phyloP scores from a whole-genome alignment of 1,140 invertebrate genomes.

The Cydia amplana region DNA sequence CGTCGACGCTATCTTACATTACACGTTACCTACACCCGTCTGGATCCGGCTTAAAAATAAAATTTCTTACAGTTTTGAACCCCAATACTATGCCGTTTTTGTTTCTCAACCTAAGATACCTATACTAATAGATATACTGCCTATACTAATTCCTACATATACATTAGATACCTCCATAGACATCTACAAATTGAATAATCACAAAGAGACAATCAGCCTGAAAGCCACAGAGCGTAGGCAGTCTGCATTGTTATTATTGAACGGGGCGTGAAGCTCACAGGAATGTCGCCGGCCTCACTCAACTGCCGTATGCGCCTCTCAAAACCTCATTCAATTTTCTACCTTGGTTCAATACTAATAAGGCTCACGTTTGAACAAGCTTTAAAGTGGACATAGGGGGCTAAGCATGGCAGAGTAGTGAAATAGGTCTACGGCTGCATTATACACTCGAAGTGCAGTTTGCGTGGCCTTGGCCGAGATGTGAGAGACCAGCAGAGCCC shows the following conservation, averaged over 20 bases:
- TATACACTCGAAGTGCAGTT: background rate
- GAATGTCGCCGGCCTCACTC: background rate
- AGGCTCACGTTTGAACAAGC: background rate
- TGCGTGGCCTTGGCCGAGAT: constrained; percentile 9
- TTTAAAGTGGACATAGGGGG: background rate
- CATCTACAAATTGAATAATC: too few relatives aligned
- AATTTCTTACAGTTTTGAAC: too few relatives aligned
- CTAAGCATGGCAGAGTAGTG: background rate
- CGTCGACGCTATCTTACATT: too few relatives aligned
- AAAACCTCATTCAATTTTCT: background rate
- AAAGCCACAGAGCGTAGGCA: background rate
- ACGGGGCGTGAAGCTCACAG: background rate
- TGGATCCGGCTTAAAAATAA: too few relatives aligned
- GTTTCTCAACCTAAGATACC: too few relatives aligned
- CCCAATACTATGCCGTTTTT: too few relatives aligned
- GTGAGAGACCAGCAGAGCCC: too few relatives aligned
- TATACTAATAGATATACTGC: too few relatives aligned
- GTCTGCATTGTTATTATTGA: background rate
- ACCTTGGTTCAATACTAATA: background rate
- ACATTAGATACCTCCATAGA: too few relatives aligned
- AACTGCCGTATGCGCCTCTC: background rate
- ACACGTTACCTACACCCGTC: too few relatives aligned
- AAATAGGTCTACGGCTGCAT: background rate
- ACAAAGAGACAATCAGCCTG: background rate
- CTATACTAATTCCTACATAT: too few relatives aligned